phyloP scores from a whole-genome alignment of 1,140 invertebrate species.

The Ceratosolen fusciceps region DNA sequence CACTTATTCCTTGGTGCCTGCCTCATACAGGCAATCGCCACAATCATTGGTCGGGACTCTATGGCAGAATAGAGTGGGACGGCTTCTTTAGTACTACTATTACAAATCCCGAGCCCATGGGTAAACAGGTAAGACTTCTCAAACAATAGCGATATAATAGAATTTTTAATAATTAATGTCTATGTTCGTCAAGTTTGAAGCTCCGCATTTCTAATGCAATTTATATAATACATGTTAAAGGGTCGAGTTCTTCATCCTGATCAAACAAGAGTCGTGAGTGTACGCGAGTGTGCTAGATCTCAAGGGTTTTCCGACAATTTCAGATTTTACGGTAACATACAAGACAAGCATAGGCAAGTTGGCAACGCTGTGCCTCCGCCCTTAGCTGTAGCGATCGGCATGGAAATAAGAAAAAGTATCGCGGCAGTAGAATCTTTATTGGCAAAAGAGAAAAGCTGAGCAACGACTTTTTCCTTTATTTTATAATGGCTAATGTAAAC shows the following conservation, averaged over 20 bases:
- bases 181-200: no score
- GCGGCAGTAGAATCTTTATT: constrained; percentile 40
- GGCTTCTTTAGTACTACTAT: constrained; percentile 89
- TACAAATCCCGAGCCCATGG: constrained; percentile 94
- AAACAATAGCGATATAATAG: no score
- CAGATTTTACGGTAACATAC: constrained; percentile 81
- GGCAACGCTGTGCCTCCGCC: constrained; percentile 92
- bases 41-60: constrained; percentile 86
- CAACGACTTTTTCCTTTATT: neutral
- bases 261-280: constrained; percentile 86
- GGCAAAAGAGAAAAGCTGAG: constrained; percentile 20
- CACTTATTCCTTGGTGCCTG: constrained; percentile 91
- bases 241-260: constrained; percentile 84
- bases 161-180: no score
- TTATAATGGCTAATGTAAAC: constrained; percentile 28
- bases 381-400: constrained; percentile 81
- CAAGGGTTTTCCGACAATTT: constrained; percentile 90
- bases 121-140: constrained; percentile 79
- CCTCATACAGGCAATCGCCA: constrained; percentile 90
- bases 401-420: constrained; percentile 79
- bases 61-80: constrained; percentile 85
- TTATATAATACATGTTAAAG: constrained; percentile 37
- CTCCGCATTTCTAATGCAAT: no score
- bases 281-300: constrained; percentile 88
- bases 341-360: constrained; percentile 88